Percentiles rank a stretch among this genome's conserved stretches.
Conservation (phyloP, 1,140 invertebrate genomes). For the Polypedilum pembai region DNA sequence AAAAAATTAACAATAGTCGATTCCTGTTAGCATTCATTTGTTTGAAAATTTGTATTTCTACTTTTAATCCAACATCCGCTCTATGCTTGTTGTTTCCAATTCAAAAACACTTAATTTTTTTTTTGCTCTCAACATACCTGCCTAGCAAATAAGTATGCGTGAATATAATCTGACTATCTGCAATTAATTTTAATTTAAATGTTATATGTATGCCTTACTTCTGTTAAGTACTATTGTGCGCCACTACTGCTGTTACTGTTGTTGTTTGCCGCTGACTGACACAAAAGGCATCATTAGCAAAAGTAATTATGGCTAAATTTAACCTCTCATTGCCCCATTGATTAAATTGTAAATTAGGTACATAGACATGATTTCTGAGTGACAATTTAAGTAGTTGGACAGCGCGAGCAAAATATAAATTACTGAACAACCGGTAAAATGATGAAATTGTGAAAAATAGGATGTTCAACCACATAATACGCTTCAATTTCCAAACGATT, state of each 20-base stretch:
- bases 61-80: slow-evolving; percentile 17
- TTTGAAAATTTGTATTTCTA: neutral
- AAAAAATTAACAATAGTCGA: slow-evolving; percentile 22
- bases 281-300: slow-evolving; percentile 12
- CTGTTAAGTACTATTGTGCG: no score
- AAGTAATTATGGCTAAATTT: slow-evolving; percentile 8
- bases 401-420: neutral
- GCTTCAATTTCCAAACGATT: neutral
- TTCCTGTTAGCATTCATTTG: slow-evolving; percentile 11
- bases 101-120: neutral
- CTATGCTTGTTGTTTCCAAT: slow-evolving; percentile 3
- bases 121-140: no score
- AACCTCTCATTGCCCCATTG: slow-evolving; percentile 15
- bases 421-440: neutral
- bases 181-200: slow-evolving; percentile 15
- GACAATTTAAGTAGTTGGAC: neutral
- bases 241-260: no score
- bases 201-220: neutral
- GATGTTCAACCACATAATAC: neutral
- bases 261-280: neutral
- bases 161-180: slow-evolving; percentile 12
- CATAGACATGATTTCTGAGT: neutral
- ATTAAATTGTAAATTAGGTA: slow-evolving; percentile 13
- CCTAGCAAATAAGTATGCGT: neutral
- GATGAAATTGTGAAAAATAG: neutral